These are phyloP conservation scores for Amniataba percoides DNA, from an alignment of 2,797 vertebrate species.

Conservation along the genomic window DNA sequence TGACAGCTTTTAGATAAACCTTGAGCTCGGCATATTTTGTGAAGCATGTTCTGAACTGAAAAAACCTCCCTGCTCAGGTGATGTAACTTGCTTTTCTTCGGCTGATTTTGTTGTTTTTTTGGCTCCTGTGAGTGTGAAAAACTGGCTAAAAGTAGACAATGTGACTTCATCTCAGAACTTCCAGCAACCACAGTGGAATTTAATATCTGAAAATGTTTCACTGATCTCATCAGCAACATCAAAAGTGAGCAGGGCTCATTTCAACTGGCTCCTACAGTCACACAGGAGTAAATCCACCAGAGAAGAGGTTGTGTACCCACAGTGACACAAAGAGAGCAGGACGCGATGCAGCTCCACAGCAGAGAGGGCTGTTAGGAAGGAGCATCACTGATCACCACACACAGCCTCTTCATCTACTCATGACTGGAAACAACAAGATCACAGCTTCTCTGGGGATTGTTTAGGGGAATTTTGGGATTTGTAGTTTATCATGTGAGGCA, in stretches of 20 bases:
- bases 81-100: slow-evolving; percentile 8
- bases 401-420: neutral
- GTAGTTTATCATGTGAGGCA: neutral
- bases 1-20: neutral
- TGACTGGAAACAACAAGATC: neutral
- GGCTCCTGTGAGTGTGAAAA: neutral
- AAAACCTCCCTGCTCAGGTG: neutral
- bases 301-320: slow-evolving; percentile 23
- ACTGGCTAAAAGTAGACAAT: neutral
- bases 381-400: neutral
- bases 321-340: neutral
- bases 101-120: neutral
- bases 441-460: too few species aligned
- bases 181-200: neutral
- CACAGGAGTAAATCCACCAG: slow-evolving; percentile 11
- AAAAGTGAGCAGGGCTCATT: neutral
- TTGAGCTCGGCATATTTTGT: neutral
- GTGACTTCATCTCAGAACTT: neutral
- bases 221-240: neutral
- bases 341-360: neutral
- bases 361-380: neutral
- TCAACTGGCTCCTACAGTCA: neutral
- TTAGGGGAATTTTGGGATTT: neutral
- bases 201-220: slow-evolving; percentile 1
- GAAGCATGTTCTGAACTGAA: neutral